phyloP scores from a whole-genome alignment of 2,113 vertebrate species.

The Myiagra hebetior region DNA sequence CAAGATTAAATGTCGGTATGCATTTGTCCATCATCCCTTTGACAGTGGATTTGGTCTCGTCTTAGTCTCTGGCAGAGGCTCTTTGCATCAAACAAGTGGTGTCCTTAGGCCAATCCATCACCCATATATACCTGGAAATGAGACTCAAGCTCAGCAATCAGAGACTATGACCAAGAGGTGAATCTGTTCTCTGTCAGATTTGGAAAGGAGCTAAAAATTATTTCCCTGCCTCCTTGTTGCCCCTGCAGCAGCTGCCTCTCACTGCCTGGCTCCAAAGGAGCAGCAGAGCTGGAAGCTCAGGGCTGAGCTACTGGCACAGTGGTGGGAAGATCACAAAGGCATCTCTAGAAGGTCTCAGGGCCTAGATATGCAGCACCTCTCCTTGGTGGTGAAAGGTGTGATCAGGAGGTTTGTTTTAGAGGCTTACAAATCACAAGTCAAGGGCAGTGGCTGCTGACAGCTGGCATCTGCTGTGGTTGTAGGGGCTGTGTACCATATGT shows the following conservation, averaged over 20 bases:
- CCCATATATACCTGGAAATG: not conserved
- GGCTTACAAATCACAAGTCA: not conserved
- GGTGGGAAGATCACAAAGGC: not conserved
- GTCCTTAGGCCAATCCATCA: not conserved
- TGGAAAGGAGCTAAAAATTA: not conserved
- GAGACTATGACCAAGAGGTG: not conserved
- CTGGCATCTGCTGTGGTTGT: not conserved
- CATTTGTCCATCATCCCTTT: not conserved
- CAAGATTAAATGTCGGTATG: not conserved
- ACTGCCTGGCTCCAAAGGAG: not conserved
- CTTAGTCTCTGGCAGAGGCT: not conserved
- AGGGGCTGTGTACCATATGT: not conserved
- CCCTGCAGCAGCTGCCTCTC: not conserved
- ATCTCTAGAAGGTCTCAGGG: not conserved
- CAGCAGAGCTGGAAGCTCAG: not conserved
- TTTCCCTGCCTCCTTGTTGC: not conserved
- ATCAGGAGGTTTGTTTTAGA: not conserved
- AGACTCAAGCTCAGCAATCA: not conserved
- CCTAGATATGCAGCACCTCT: not conserved
- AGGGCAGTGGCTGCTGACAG: not conserved
- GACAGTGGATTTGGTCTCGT: not conserved
- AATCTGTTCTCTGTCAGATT: not conserved
- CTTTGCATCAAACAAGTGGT: not conserved
- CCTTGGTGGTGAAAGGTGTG: not conserved
- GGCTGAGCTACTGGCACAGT: not conserved